Evolutionary conservation across 2,113 vertebrate genomes (phyloP).

Genomic region (Agelaius tricolor): DNA sequence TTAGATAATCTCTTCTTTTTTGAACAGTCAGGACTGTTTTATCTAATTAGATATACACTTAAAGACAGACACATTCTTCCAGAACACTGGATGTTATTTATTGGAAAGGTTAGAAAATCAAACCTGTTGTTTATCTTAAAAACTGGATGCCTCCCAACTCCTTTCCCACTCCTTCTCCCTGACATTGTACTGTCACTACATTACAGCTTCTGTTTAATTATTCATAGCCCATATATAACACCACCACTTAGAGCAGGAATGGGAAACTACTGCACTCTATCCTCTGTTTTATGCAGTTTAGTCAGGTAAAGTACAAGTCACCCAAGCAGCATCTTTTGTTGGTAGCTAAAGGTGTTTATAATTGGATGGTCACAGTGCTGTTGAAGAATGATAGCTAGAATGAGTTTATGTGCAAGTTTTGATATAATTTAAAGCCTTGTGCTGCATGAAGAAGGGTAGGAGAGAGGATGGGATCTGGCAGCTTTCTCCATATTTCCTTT

Average conservation of each 20-base stretch:
- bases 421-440: background rate
- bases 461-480: background rate
- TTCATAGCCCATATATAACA: background rate
- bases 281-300: background rate
- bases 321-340: background rate
- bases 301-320: background rate
- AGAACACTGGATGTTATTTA: background rate
- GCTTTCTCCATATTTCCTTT: background rate
- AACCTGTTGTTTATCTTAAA: background rate
- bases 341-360: background rate
- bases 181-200: background rate
- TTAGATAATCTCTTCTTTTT: background rate
- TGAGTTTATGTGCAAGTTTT: background rate
- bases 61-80: background rate
- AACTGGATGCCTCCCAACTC: background rate
- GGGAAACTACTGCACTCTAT: background rate
- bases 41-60: background rate
- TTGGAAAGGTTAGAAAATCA: conserved; percentile 14
- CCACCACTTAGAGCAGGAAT: background rate
- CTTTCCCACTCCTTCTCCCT: background rate
- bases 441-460: background rate
- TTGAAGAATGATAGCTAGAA: background rate
- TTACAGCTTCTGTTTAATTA: conserved; percentile 22
- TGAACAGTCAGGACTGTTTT: background rate
- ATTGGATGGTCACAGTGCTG: background rate